A percentile compares a stretch with the other conserved stretches of the same genome.
These are phyloP conservation scores for Nephrotoma appendiculata DNA, from an alignment of 2,888 invertebrate genomes.

Conservation along the genomic window DNA sequence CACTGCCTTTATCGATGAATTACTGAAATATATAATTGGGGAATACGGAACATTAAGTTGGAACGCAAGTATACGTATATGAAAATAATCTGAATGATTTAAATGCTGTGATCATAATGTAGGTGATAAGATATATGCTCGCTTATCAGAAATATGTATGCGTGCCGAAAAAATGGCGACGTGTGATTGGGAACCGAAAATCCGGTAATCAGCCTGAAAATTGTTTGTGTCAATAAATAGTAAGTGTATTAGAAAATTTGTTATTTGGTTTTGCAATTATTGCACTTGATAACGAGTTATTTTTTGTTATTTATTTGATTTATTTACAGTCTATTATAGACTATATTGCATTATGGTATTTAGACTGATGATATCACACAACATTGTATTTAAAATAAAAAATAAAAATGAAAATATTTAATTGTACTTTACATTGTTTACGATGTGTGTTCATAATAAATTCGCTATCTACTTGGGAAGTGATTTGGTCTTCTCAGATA, in stretches of 20 bases:
- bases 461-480: background rate
- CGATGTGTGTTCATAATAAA: too few species aligned
- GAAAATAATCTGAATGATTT: background rate
- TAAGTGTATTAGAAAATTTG: background rate
- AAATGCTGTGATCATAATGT: background rate
- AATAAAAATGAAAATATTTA: too few species aligned
- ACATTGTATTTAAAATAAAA: background rate
- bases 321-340: background rate
- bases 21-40: background rate
- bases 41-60: background rate
- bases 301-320: background rate
- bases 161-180: background rate
- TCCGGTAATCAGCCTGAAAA: background rate
- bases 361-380: background rate
- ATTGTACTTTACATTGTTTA: too few species aligned
- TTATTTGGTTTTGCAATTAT: background rate
- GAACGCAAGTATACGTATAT: background rate
- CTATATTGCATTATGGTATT: background rate
- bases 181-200: background rate
- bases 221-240: background rate
- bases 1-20: too few species aligned
- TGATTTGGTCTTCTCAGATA: background rate
- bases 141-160: background rate
- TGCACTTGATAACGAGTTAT: background rate
- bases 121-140: background rate